These are phyloP conservation scores for Caenorhabditis doughertyi DNA, from an alignment of 2,888 invertebrate species.

Conservation along the genomic window DNA sequence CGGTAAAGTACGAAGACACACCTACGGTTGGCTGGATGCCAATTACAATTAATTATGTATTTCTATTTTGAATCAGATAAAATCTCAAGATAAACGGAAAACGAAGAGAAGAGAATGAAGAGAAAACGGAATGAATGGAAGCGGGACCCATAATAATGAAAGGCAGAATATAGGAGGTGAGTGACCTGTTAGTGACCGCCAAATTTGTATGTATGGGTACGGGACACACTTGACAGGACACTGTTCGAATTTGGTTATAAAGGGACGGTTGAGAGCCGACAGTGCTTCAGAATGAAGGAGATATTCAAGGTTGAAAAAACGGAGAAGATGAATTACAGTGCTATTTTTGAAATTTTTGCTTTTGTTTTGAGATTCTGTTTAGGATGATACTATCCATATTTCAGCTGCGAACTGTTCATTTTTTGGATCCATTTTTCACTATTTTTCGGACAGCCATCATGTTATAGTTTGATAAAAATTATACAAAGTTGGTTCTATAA, in stretches of 20 bases:
- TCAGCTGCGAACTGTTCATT: too few species aligned
- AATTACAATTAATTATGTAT: slow-evolving; percentile 27
- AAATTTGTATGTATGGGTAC: slow-evolving; percentile 52
- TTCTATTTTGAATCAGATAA: slow-evolving; percentile 8
- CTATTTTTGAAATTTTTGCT: not conserved
- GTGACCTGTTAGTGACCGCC: slow-evolving; percentile 58
- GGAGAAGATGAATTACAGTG: not conserved
- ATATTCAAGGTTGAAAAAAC: slow-evolving; percentile 18
- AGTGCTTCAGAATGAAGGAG: slow-evolving; percentile 7
- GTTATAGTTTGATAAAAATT: too few species aligned
- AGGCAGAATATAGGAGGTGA: slow-evolving; percentile 15
- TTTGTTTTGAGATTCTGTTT: too few species aligned
- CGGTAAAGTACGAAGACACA: slow-evolving; percentile 6
- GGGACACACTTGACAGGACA: slow-evolving; percentile 56
- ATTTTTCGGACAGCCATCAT: too few species aligned
- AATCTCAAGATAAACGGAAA: slow-evolving; percentile 42
- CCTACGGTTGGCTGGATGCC: slow-evolving; percentile 8
- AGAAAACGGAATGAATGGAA: slow-evolving; percentile 5
- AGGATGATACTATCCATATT: too few species aligned
- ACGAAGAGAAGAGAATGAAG: not conserved
- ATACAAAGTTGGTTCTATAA: too few species aligned
- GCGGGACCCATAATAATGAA: slow-evolving; percentile 31
- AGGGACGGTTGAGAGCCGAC: slow-evolving; percentile 31
- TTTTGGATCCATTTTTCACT: too few species aligned
- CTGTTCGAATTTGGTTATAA: slow-evolving; percentile 53